Evolutionary conservation across 2,113 vertebrate species (phyloP).

Genomic region (Zapus hudsonius): DNA sequence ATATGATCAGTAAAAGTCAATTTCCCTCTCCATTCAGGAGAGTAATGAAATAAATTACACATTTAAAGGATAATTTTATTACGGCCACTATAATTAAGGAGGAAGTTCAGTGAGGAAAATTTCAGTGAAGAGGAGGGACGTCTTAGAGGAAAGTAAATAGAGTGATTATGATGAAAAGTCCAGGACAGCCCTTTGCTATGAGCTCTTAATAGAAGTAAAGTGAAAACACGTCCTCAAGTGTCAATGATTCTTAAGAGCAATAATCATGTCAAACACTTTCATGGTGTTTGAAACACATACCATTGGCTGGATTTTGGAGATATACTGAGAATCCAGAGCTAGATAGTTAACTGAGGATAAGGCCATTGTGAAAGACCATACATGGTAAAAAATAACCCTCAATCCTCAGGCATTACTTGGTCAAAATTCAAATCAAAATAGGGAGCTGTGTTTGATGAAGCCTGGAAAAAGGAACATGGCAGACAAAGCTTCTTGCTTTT

Average conservation of each 20-base stretch:
- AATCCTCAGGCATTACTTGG: neutral
- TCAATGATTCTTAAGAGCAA: neutral
- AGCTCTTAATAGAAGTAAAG: neutral
- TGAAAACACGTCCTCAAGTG: neutral
- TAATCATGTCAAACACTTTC: neutral
- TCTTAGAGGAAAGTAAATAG: neutral
- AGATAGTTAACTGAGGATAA: neutral
- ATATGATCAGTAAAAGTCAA: neutral
- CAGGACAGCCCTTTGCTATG: rapidly evolving
- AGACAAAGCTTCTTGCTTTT: too few species aligned
- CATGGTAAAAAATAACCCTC: neutral
- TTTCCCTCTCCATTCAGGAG: neutral
- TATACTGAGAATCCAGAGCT: neutral
- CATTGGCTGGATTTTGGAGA: neutral
- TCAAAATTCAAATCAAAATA: neutral
- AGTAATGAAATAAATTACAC: neutral
- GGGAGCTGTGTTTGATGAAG: too few species aligned
- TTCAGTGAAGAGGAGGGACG: neutral
- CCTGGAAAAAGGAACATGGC: neutral
- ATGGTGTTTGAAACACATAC: neutral
- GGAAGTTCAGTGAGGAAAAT: neutral
- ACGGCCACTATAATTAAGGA: rapidly evolving
- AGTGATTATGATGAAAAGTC: neutral
- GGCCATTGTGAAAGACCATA: neutral
- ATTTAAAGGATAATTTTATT: neutral